phyloP scores from a whole-genome alignment of 2,797 vertebrate genomes.

The Merluccius polli region DNA sequence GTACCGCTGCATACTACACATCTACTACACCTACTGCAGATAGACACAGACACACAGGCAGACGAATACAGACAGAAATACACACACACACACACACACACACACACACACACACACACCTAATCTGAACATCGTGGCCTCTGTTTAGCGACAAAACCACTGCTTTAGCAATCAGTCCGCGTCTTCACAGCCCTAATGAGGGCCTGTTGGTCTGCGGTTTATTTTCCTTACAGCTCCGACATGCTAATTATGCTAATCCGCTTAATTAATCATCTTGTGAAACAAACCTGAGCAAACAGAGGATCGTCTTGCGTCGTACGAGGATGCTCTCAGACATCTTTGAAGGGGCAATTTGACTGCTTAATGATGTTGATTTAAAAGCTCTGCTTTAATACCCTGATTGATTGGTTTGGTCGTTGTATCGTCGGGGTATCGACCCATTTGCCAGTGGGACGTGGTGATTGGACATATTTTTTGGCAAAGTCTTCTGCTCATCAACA shows the following conservation, averaged over 20 bases:
- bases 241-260: constrained; percentile 55
- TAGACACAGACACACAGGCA: constrained; percentile 12
- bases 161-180: constrained; percentile 44
- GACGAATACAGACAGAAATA: background rate
- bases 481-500: background rate
- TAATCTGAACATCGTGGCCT: background rate
- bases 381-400: constrained; percentile 5
- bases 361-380: constrained; percentile 1
- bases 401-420: constrained; percentile 9
- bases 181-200: constrained; percentile 59
- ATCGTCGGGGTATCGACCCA: background rate
- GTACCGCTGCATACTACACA: too few species aligned
- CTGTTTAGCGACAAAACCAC: background rate
- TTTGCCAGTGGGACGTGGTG: background rate
- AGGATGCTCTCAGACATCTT: background rate
- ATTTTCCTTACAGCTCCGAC: constrained; percentile 45
- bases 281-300: constrained; percentile 47
- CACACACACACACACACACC: background rate
- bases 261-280: constrained; percentile 57
- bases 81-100: constrained; percentile 6
- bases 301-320: constrained; percentile 28
- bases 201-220: constrained; percentile 40
- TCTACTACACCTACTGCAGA: too few species aligned
- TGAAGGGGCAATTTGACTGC: constrained; percentile 12
- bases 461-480: background rate